phyloP scores from a whole-genome alignment of 2,888 invertebrate genomes.

The Eupeodes latifasciatus region DNA sequence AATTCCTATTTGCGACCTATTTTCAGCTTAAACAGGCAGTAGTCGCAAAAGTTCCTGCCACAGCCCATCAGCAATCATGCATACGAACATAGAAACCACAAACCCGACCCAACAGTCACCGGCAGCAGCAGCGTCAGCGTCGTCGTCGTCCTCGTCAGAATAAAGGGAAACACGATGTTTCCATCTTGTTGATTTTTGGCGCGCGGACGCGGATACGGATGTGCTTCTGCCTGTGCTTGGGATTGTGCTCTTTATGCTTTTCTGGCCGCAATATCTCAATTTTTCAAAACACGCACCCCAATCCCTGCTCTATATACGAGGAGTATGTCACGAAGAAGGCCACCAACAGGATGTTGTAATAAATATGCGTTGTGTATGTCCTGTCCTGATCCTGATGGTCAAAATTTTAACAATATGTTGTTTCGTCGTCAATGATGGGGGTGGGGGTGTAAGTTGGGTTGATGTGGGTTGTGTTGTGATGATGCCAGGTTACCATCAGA shows the following conservation, averaged over 20 bases:
- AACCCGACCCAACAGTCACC: background rate
- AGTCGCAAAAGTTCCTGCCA: slow-evolving; percentile 31
- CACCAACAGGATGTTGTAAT: slow-evolving; percentile 26
- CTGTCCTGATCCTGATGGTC: background rate
- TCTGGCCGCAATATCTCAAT: slow-evolving; percentile 49
- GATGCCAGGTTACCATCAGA: background rate
- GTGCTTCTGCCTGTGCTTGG: background rate
- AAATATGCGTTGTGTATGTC: slow-evolving; percentile 12
- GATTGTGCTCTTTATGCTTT: background rate
- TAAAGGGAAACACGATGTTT: slow-evolving; percentile 24
- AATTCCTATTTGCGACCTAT: slow-evolving; percentile 48
- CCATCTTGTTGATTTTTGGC: slow-evolving; percentile 38
- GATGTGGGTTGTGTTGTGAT: background rate
- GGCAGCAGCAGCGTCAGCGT: background rate
- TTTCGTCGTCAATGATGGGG: background rate
- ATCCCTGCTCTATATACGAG: background rate
- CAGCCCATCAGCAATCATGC: background rate
- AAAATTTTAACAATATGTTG: slow-evolving; percentile 38
- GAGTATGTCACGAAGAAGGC: background rate
- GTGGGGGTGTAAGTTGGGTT: too few species aligned
- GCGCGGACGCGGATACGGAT: background rate
- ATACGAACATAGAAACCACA: background rate
- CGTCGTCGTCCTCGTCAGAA: too few species aligned
- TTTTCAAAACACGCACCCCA: slow-evolving; percentile 53
- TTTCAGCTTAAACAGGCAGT: slow-evolving; percentile 42